These are phyloP conservation scores for Mythimna pallens DNA, from an alignment of 2,888 invertebrate species.

Conservation along the genomic window DNA sequence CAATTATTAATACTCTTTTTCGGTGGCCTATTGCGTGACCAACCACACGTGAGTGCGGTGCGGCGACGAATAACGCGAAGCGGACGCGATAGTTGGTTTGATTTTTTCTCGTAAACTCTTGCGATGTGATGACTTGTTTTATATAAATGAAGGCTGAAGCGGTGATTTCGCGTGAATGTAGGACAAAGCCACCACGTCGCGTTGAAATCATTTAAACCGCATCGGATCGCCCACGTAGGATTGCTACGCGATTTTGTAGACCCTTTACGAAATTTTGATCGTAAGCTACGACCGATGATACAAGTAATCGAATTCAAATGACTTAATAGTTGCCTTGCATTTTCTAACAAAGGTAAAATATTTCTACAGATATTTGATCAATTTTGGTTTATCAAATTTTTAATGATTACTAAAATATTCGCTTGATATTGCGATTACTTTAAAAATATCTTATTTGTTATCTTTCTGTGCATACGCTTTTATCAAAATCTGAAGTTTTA, in stretches of 20 bases:
- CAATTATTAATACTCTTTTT: no score
- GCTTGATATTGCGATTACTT: neutral
- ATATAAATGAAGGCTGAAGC: no score
- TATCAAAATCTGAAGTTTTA: neutral
- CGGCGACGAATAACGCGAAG: no score
- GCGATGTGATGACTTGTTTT: no score
- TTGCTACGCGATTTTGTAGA: neutral
- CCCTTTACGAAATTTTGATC: neutral
- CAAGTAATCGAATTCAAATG: neutral
- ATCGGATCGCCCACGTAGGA: no score
- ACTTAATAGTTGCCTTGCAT: neutral
- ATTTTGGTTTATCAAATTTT: neutral
- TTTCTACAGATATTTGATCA: neutral
- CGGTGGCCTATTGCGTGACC: no score
- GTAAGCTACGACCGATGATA: neutral
- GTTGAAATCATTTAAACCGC: no score
- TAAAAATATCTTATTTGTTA: neutral
- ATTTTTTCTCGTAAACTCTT: no score
- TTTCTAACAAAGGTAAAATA: neutral
- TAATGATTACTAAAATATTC: constrained; percentile 8
- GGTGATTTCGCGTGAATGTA: no score
- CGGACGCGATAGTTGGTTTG: no score
- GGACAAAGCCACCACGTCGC: no score
- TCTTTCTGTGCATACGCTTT: neutral
- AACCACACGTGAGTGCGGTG: no score